Conservation (phyloP, 2,888 invertebrate species). For the Hypomecis atomaria region DNA sequence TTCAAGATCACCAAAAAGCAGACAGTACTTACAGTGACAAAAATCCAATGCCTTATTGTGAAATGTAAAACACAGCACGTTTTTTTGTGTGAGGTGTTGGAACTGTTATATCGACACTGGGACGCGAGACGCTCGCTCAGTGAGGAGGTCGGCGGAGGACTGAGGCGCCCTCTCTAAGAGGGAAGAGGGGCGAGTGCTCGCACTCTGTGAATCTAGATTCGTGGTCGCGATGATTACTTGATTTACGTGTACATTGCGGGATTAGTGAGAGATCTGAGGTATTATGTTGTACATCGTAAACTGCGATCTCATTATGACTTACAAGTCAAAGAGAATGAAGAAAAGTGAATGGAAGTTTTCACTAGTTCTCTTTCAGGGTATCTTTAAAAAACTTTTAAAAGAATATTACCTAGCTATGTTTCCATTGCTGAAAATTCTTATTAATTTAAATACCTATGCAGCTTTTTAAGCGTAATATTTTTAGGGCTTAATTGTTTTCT, state of each 20-base stretch:
- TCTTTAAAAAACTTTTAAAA: too few species aligned
- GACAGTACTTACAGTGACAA: slow-evolving; percentile 65
- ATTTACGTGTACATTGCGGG: slow-evolving; percentile 59
- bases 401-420: too few species aligned
- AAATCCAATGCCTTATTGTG: slow-evolving; percentile 68
- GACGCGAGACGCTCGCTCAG: slow-evolving; percentile 56
- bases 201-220: slow-evolving; percentile 46
- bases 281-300: too few species aligned
- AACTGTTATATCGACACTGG: slow-evolving; percentile 52
- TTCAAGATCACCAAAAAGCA: slow-evolving; percentile 39
- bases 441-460: too few species aligned
- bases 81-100: slow-evolving; percentile 59
- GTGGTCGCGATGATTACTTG: slow-evolving; percentile 57
- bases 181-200: slow-evolving; percentile 66
- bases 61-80: slow-evolving; percentile 72
- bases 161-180: slow-evolving; percentile 67
- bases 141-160: slow-evolving; percentile 67
- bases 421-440: too few species aligned
- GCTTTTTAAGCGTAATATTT: too few species aligned
- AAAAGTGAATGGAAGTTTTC: too few species aligned
- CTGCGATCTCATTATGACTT: too few species aligned
- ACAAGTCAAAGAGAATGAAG: too few species aligned
- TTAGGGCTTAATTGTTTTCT: too few species aligned
- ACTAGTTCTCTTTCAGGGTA: too few species aligned
- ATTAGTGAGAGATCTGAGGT: not conserved